Evolutionary conservation across 2,797 vertebrate species (phyloP).

Genomic region (Parambassis ranga): DNA sequence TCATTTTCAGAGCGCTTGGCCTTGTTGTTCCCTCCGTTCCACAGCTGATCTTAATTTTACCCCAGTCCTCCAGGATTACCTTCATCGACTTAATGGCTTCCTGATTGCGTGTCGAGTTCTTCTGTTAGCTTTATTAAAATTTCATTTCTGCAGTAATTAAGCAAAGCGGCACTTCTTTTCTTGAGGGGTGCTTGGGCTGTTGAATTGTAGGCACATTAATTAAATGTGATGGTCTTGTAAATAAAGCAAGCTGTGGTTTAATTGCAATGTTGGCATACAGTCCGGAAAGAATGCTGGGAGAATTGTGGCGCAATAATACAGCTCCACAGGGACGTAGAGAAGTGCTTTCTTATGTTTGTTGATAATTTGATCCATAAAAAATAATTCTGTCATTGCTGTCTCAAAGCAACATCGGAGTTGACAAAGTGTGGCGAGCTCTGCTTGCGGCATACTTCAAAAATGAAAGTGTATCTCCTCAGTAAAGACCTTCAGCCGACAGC

Average conservation of each 20-base stretch:
- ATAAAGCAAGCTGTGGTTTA: conserved; percentile 66
- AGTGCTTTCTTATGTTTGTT: conserved; percentile 53
- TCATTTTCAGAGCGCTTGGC: conserved; percentile 39
- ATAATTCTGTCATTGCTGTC: conserved; percentile 13
- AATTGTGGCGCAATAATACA: conserved; percentile 57
- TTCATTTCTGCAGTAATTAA: conserved; percentile 76
- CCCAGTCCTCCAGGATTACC: conserved; percentile 71
- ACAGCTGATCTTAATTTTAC: conserved; percentile 65
- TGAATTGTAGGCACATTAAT: conserved; percentile 71
- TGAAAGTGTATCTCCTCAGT: conserved; percentile 11
- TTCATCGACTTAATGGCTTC: conserved; percentile 75
- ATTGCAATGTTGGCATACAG: conserved; percentile 61
- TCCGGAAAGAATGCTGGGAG: conserved; percentile 54
- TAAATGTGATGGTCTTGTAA: conserved; percentile 75
- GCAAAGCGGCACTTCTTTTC: conserved; percentile 72
- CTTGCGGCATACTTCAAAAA: conserved; percentile 11
- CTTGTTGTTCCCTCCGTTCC: conserved; percentile 39
- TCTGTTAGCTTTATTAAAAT: conserved; percentile 78
- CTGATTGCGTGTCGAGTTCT: conserved; percentile 72
- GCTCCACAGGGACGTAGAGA: neutral
- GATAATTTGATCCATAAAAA: conserved; percentile 57
- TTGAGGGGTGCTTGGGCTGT: conserved; percentile 61
- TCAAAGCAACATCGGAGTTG: conserved; percentile 7
- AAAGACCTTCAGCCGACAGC: conserved; percentile 14
- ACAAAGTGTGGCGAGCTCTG: conserved; percentile 12